Evolutionary conservation across 2,797 vertebrate genomes (phyloP).

Genomic region (Simalia tracyae): DNA sequence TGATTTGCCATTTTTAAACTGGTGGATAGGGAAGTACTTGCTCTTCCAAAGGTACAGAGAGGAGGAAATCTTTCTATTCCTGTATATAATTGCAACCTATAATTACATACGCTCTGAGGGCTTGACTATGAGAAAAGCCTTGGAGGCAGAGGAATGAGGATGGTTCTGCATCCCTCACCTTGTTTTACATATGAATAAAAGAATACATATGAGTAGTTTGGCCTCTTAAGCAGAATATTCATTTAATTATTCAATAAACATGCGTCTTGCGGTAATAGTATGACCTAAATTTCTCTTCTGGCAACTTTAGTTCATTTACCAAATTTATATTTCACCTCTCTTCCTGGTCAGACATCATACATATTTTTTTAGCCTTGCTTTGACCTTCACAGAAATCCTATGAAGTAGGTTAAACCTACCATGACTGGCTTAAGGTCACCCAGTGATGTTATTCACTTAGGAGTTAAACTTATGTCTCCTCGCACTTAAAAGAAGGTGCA

Average conservation of each 20-base stretch:
- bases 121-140: neutral
- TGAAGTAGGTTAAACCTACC: neutral
- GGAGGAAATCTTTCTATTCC: neutral
- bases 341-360: neutral
- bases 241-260: neutral
- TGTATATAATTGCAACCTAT: neutral
- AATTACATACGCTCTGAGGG: neutral
- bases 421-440: neutral
- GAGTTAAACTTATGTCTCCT: neutral
- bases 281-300: neutral
- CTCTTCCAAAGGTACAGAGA: neutral
- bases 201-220: neutral
- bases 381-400: neutral
- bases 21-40: neutral
- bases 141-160: neutral
- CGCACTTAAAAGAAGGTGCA: neutral
- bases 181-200: neutral
- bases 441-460: neutral
- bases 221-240: neutral
- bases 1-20: neutral
- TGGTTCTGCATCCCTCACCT: neutral
- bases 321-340: neutral
- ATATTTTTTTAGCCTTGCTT: neutral
- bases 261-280: neutral
- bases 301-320: neutral